Conservation (phyloP, 2,888 invertebrate genomes). For the Athripsodes cinereus region DNA sequence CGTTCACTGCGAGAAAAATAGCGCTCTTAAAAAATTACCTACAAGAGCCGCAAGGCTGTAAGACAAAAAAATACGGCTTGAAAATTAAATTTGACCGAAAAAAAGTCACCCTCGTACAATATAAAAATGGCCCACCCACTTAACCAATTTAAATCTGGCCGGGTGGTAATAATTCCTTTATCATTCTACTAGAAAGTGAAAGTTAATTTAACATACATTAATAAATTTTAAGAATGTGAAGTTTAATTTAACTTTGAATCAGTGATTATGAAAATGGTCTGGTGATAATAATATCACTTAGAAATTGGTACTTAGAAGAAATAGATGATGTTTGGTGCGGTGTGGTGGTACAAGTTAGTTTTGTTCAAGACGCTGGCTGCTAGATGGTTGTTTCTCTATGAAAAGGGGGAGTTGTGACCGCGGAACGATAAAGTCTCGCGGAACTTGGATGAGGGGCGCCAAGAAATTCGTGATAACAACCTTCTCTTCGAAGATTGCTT, state of each 20-base stretch:
- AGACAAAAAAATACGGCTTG: slow-evolving; percentile 21
- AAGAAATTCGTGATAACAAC: neutral
- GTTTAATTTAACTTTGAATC: slow-evolving; percentile 17
- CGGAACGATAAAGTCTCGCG: neutral
- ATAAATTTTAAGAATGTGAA: slow-evolving; percentile 18
- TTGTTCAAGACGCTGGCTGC: too few relatives aligned
- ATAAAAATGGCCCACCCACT: neutral
- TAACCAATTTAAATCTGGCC: slow-evolving; percentile 8
- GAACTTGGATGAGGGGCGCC: neutral
- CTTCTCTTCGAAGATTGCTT: slow-evolving; percentile 9
- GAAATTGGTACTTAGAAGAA: too few relatives aligned
- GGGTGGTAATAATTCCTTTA: slow-evolving; percentile 10
- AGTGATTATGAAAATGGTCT: slow-evolving; percentile 12
- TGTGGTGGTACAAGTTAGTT: too few relatives aligned
- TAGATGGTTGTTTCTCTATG: neutral
- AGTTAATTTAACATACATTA: slow-evolving; percentile 12
- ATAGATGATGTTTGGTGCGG: too few relatives aligned
- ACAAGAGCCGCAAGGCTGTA: slow-evolving; percentile 17
- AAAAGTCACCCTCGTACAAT: neutral
- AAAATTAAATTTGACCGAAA: slow-evolving; percentile 20
- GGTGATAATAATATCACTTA: too few relatives aligned
- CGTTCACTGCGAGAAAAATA: slow-evolving; percentile 15
- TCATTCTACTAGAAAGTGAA: slow-evolving; percentile 4
- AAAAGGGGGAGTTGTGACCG: neutral
- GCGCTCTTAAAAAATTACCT: slow-evolving; percentile 26